These are phyloP conservation scores for Cercopithecus petaurista DNA, from an alignment of 2,797 vertebrate species.

Conservation along the genomic window DNA sequence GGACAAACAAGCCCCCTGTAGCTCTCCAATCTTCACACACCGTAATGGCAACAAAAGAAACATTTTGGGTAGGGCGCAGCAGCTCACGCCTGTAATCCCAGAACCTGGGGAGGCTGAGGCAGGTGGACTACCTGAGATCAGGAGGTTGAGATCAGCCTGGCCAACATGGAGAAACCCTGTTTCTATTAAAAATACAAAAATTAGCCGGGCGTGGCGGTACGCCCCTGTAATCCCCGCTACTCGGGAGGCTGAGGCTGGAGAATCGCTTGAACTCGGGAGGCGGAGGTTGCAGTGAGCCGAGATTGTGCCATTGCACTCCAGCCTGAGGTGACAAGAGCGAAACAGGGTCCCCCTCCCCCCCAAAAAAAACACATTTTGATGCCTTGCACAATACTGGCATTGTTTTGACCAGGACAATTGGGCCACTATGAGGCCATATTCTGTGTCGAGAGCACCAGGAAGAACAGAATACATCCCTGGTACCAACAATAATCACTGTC, in stretches of 20 bases:
- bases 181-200: no score
- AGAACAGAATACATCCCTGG: not conserved
- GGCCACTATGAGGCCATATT: not conserved
- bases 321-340: not conserved
- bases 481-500: not conserved
- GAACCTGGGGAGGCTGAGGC: no score
- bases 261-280: no score
- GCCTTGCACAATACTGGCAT: not conserved
- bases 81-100: no score
- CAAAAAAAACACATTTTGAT: not conserved
- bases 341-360: not conserved
- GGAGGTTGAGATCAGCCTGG: no score
- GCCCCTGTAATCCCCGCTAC: no score
- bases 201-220: rapidly evolving
- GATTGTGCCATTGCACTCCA: no score
- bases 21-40: not conserved
- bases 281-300: no score
- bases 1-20: not conserved
- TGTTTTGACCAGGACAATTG: not conserved
- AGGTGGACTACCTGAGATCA: no score
- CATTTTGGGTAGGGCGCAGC: no score
- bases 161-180: no score
- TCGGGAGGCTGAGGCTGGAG: no score
- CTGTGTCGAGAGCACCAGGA: not conserved
- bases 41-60: not conserved